Base-by-base conservation (phyloP, 1,140 invertebrate genomes). In the Microplitis mediator region DNA sequence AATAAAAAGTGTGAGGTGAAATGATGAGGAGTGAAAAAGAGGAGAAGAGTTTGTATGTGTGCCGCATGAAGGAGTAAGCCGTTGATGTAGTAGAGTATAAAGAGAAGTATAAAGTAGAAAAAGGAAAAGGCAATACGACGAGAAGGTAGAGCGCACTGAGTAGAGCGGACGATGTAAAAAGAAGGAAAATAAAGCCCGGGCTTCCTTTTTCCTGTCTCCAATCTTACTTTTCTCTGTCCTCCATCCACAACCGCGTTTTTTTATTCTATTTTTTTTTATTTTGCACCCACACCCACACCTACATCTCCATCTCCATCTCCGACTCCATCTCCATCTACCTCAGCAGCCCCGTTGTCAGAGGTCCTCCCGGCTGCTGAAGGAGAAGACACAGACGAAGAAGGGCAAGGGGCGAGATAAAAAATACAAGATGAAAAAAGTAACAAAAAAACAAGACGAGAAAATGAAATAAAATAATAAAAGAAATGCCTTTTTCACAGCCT, bases 401-500 rank as follows among this genome's bases (percentile, higher is more conserved):
- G 23, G 23, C 23, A 23, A 23, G 23, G 23, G 23, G 23, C 23
- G 23, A 62, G 64, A 76, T 6, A 45, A 45, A 45, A 45, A 45
- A 45, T 11, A 11, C 39, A 45, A 45, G 39, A 45, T 45, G 39
- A 45, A 45, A 71, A 69, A 74, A 73, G 72, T 50, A 56, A 73
- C 52, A 75, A 75, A 76, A 69, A 68, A 69, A 39, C 34, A 32
- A 32, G 52, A 75, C 77, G 73, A 54, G n/a, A 54, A 16, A 54
- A 54, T 14, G 72, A 75, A 77, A 76, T 75, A 54, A 65, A 56
- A 73, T 77, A 77, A 78, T 78, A 77, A 77, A 80, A 80, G 75
- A 71, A 84, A 81, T 79, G 78, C 74, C 78, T 79, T 82, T 23
- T 80, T 79, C 79, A 77, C 73, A 60, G 74, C 70, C 78, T 76